These are phyloP conservation scores for Pinna nobilis DNA, from an alignment of 1,140 invertebrate species.

Conservation along the genomic window DNA sequence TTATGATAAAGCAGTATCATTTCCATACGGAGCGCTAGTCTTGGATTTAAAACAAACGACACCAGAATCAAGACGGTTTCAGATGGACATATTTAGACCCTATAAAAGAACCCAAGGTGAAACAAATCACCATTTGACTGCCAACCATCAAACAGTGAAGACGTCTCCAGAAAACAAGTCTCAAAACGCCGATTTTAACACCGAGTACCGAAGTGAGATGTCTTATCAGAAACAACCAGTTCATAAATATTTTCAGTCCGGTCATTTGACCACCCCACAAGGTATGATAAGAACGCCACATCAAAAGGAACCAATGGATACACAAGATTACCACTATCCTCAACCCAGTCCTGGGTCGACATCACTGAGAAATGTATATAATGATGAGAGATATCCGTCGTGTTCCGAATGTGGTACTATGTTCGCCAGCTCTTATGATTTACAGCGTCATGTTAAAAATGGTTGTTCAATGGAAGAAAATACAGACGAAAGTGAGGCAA, in stretches of 20 bases:
- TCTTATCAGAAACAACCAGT: slow-evolving; percentile 1
- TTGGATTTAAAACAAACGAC: slow-evolving; percentile 21
- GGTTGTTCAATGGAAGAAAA: background rate
- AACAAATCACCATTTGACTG: background rate
- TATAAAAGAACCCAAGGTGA: background rate
- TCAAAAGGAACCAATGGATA: no score
- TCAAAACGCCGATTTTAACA: background rate
- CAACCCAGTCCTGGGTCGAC: background rate
- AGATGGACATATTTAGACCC: slow-evolving; percentile 2
- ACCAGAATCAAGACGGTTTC: slow-evolving; percentile 9
- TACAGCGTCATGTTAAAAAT: slow-evolving; percentile 4
- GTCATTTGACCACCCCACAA: no score
- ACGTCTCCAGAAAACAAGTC: background rate
- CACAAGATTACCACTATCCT: no score
- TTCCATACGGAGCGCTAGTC: background rate
- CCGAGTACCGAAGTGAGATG: background rate
- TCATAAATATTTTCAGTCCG: no score
- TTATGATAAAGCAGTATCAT: background rate
- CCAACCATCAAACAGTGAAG: background rate
- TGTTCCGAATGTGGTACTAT: background rate
- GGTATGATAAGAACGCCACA: no score
- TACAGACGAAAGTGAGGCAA: background rate
- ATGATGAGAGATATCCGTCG: background rate
- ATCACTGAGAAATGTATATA: background rate
- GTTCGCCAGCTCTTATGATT: slow-evolving; percentile 1